A percentile compares a stretch with the other conserved stretches of the same genome.
Evolutionary conservation across 2,113 vertebrate species (phyloP).

Genomic region (Osmerus eperlanus): DNA sequence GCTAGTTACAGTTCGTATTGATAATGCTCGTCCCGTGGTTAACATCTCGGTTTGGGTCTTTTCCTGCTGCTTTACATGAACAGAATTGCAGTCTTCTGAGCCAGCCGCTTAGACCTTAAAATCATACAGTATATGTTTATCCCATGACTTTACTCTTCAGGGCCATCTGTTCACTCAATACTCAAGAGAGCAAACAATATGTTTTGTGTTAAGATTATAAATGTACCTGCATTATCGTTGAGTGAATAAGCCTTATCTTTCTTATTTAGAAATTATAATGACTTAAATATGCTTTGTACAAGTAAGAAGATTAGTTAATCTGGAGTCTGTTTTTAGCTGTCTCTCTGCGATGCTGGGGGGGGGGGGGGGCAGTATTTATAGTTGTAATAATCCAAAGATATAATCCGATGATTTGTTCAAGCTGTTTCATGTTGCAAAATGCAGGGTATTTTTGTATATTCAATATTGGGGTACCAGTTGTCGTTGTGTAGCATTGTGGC

Average conservation of each 20-base stretch:
- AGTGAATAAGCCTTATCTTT: conserved; percentile 68
- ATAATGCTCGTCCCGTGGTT: conserved; percentile 37
- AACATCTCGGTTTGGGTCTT: conserved; percentile 30
- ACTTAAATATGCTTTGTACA: conserved; percentile 70
- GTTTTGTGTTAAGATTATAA: conserved; percentile 72
- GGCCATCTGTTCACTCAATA: conserved; percentile 67
- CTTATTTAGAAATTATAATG: conserved; percentile 69
- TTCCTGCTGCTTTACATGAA: conserved; percentile 19
- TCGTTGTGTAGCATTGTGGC: conserved; percentile 49
- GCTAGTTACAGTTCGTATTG: neutral
- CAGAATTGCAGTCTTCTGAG: conserved; percentile 4
- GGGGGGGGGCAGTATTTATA: conserved; percentile 17
- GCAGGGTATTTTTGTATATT: conserved; percentile 69
- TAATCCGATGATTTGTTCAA: conserved; percentile 76
- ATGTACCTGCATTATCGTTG: conserved; percentile 16
- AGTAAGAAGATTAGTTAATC: conserved; percentile 69
- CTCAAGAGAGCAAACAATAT: conserved; percentile 67
- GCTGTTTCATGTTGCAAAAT: conserved; percentile 73
- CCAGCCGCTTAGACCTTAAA: conserved; percentile 15
- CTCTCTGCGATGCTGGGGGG: conserved; percentile 27
- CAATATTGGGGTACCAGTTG: conserved; percentile 69
- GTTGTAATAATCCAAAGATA: conserved; percentile 70
- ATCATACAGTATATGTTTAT: conserved; percentile 22
- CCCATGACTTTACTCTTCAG: conserved; percentile 15
- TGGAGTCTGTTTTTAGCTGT: conserved; percentile 36